phyloP scores from a whole-genome alignment of 1,140 invertebrate genomes.

The Rhyzopertha dominica region DNA sequence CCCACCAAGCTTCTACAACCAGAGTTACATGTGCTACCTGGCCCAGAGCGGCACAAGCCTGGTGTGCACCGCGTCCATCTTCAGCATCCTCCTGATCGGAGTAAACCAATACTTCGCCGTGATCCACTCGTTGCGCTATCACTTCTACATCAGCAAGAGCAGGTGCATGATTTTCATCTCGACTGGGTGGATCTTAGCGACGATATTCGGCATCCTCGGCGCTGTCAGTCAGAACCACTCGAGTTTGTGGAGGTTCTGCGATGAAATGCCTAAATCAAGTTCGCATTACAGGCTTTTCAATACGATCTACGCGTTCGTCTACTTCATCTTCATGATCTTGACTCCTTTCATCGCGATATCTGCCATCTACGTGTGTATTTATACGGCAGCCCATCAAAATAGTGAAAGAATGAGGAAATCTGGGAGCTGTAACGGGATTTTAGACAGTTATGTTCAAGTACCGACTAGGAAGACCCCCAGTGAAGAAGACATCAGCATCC shows the following conservation, averaged over 20 bases:
- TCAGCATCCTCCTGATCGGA: constrained; percentile 67
- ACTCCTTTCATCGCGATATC: constrained; percentile 61
- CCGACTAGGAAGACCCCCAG: background rate
- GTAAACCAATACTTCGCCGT: constrained; percentile 84
- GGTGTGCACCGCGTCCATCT: constrained; percentile 50
- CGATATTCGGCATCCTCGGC: constrained; percentile 49
- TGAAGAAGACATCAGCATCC: constrained; percentile 5
- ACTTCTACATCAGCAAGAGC: constrained; percentile 67
- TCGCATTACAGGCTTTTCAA: constrained; percentile 22
- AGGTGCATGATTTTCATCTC: constrained; percentile 66
- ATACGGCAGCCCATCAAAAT: constrained; percentile 64
- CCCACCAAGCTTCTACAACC: constrained; percentile 4
- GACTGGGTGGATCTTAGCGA: constrained; percentile 60
- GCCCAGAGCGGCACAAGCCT: constrained; percentile 52
- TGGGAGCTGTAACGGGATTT: constrained; percentile 21
- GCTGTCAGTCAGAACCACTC: constrained; percentile 41
- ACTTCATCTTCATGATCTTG: constrained; percentile 58
- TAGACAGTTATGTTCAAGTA: constrained; percentile 10
- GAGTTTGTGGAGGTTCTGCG: constrained; percentile 51
- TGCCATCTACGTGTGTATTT: constrained; percentile 68
- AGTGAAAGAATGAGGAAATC: constrained; percentile 60
- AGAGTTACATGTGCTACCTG: constrained; percentile 44
- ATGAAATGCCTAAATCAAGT: constrained; percentile 42
- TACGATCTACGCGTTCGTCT: constrained; percentile 46
- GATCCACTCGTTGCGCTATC: constrained; percentile 79